Evolutionary conservation across 2,888 invertebrate species (phyloP).

Genomic region (Lasioglossum calceatum): DNA sequence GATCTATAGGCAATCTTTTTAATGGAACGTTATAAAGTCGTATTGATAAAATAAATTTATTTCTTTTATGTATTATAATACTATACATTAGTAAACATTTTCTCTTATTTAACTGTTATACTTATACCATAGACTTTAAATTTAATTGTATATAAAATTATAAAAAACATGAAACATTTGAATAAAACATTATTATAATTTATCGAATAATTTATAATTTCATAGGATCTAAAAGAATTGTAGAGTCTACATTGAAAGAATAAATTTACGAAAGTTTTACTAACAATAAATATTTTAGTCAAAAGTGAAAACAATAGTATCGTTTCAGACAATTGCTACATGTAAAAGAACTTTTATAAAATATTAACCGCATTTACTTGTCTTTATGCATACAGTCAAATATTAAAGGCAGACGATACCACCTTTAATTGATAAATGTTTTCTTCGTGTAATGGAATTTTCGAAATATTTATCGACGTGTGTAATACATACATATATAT

Average conservation of each 20-base stretch:
- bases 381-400: background rate
- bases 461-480: background rate
- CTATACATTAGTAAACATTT: constrained; percentile 3
- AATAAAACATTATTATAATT: background rate
- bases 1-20: background rate
- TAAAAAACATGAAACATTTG: background rate
- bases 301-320: background rate
- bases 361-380: constrained; percentile 7
- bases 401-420: background rate
- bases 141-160: constrained; percentile 13
- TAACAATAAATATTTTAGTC: background rate
- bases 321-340: background rate
- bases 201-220: background rate
- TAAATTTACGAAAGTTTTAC: background rate
- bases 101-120: background rate
- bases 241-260: background rate
- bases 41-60: constrained; percentile 13
- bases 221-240: background rate
- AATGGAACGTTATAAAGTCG: background rate
- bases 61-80: background rate
- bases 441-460: constrained; percentile 2
- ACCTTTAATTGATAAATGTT: background rate
- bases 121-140: background rate
- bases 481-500: background rate
- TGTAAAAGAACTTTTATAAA: background rate